These are phyloP conservation scores for Hermaeophaga mercurialis DNA, from an alignment of 2,888 invertebrate genomes.

Conservation along the genomic window DNA sequence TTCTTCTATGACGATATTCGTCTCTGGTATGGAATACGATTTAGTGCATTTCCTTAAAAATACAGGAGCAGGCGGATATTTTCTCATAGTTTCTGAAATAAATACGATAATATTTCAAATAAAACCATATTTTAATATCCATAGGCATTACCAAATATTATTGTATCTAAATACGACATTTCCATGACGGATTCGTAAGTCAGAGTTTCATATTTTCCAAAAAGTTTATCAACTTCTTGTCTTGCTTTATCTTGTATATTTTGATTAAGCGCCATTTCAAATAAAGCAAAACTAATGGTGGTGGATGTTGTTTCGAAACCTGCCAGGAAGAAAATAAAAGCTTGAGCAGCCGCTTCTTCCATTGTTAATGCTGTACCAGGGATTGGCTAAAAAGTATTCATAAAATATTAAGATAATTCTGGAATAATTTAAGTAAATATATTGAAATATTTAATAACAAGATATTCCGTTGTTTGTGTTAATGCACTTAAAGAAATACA, in stretches of 20 bases:
- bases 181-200: constrained; percentile 57
- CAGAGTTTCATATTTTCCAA: constrained; percentile 50
- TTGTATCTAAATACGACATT: constrained; percentile 59
- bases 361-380: constrained; percentile 48
- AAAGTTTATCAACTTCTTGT: constrained; percentile 53
- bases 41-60: constrained; percentile 61
- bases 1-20: constrained; percentile 59
- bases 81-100: constrained; percentile 62
- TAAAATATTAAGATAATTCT: background rate
- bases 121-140: background rate
- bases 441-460: background rate
- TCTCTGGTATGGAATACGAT: constrained; percentile 60
- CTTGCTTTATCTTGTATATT: constrained; percentile 56
- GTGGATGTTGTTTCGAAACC: constrained; percentile 62
- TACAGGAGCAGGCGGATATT: constrained; percentile 64
- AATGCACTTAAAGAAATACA: too few relatives aligned
- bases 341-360: constrained; percentile 58
- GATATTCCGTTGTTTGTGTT: too few relatives aligned
- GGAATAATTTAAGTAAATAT: background rate
- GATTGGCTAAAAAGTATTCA: constrained; percentile 6
- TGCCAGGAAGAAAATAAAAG: constrained; percentile 58
- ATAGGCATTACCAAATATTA: constrained; percentile 51
- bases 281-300: constrained; percentile 57
- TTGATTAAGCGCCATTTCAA: constrained; percentile 56
- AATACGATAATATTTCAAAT: background rate